Evolutionary conservation across 2,888 invertebrate genomes (phyloP), one percentile per base, ranked within the genome.

Genomic region (Platycheirus rosarum): DNA sequence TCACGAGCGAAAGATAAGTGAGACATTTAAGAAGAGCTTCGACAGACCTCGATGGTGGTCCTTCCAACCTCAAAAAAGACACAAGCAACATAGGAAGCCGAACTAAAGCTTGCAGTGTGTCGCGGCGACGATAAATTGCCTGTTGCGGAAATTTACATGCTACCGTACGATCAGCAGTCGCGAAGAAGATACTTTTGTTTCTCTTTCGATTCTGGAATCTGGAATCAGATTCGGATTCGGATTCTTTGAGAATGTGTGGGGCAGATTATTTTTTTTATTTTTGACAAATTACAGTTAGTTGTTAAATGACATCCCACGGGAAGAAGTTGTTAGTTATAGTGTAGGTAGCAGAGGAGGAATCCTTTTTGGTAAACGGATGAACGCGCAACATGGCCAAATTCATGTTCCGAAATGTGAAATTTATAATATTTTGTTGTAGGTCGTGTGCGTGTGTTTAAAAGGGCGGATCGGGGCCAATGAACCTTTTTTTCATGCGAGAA

Each of bases 1-100:
- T 68, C 77, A 77, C 77, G 71, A 63, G 49, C 63, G 16, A 62
- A 48, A 71, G 77, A 82, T 82, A 82, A 82, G 82, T 82, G 82
- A 82, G 82, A 82, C 82, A 82, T 82, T 77, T 71, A 55, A 73
- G 49, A 82, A 77, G 66, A 48, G 53, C 63, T 73, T 77, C 62
- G 71, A 77, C 71, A 77, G 77, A 14, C 77, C 77, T 57, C 77
- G 53, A 71, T 77, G 82, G 82, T 82, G 82, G 82, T 82, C 77
- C 13, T 9, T 23, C 13, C 49, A 60, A 26, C n/a, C 8, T 8
- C 53, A 37, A 16, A 49, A 14, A 8, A 49, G 44, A 18, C 13
- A 55, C 16, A 40, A 18, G 11, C 32, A 44, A 4, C 63, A 53
- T 29, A 44, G 14, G 14, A 20, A 53, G 55, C 9, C 14, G 42